phyloP scores from a whole-genome alignment of 2,888 invertebrate genomes.

The Amorpha juglandis region DNA sequence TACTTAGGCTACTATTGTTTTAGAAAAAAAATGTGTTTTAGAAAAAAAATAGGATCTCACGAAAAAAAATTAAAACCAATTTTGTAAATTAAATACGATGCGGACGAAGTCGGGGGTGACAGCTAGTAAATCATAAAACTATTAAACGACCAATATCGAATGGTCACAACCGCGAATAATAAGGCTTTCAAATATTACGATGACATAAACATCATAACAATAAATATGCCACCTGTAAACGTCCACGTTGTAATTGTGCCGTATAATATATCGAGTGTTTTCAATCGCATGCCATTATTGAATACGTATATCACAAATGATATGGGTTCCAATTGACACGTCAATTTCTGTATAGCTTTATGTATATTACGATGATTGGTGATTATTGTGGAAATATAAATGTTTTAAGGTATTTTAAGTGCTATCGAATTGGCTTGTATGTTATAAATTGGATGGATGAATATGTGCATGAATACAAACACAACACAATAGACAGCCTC shows the following conservation, averaged over 20 bases:
- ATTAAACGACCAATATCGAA: constrained; percentile 33
- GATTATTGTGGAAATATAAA: constrained; percentile 3
- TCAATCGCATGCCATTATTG: constrained; percentile 47
- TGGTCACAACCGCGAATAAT: constrained; percentile 42
- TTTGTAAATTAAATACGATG: constrained; percentile 11
- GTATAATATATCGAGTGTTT: constrained; percentile 47
- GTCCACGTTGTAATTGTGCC: constrained; percentile 50
- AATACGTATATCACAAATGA: constrained; percentile 43
- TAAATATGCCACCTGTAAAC: constrained; percentile 56
- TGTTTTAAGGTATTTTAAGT: constrained; percentile 1
- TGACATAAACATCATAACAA: constrained; percentile 51
- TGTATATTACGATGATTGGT: constrained; percentile 29
- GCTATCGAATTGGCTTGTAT: neutral
- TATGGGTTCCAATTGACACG: constrained; percentile 34
- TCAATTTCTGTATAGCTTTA: constrained; percentile 37
- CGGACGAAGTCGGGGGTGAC: no score
- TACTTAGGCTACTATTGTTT: no score
- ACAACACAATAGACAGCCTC: no score
- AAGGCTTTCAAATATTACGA: constrained; percentile 44
- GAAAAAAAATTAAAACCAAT: no score
- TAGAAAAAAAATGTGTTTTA: no score
- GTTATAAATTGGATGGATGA: neutral
- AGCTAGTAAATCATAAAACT: constrained; percentile 24
- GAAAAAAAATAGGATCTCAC: no score
- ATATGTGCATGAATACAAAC: neutral